phyloP scores from a whole-genome alignment of 2,113 vertebrate genomes.

The Promerops cafer region DNA sequence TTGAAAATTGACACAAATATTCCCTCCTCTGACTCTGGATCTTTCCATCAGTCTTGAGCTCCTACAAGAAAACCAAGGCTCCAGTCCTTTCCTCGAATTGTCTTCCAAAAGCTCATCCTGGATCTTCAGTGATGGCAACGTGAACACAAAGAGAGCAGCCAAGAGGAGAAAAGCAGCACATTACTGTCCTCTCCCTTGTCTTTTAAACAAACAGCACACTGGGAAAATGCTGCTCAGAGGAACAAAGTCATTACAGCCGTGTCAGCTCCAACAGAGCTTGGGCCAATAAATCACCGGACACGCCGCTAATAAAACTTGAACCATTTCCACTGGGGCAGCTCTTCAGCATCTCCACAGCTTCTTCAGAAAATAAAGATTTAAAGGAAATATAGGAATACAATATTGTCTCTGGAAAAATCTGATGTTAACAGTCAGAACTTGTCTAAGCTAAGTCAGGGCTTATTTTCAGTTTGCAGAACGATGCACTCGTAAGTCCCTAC shows the following conservation, averaged over 20 bases:
- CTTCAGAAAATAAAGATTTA: not conserved
- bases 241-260: not conserved
- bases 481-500: not conserved
- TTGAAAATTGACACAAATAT: not conserved
- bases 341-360: not conserved
- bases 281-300: not conserved
- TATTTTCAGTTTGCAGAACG: not conserved
- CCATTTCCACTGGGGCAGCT: not conserved
- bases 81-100: not conserved
- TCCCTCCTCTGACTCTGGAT: not conserved
- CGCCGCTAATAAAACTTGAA: not conserved
- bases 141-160: not conserved
- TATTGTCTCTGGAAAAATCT: not conserved
- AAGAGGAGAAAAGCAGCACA: not conserved
- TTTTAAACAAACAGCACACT: not conserved
- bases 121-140: not conserved
- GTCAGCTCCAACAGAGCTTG: not conserved
- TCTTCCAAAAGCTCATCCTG: not conserved
- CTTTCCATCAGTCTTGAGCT: not conserved
- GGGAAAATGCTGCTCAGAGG: not conserved
- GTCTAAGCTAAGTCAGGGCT: not conserved
- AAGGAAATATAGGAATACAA: not conserved
- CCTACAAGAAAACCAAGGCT: not conserved
- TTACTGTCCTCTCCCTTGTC: conserved; percentile 1
- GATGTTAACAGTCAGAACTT: not conserved